Conservation (phyloP, 1,140 invertebrate species). For the Contarinia nasturtii region DNA sequence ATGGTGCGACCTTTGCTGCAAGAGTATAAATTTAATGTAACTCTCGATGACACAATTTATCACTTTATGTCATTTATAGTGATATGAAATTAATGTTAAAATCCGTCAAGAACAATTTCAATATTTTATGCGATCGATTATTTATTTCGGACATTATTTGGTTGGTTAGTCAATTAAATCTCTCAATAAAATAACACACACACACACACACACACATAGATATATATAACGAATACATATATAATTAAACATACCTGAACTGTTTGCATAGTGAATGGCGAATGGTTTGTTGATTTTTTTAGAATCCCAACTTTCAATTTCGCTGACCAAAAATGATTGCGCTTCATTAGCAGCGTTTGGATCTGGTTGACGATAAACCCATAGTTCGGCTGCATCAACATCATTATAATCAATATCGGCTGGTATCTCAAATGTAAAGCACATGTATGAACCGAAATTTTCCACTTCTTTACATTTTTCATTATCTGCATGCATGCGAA, state of each 20-base stretch:
- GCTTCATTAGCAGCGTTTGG: constrained; percentile 28
- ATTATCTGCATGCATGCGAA: not conserved
- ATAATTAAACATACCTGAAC: constrained; percentile 28
- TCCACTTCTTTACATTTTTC: constrained; percentile 4
- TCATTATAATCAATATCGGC: constrained; percentile 48
- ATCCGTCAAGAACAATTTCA: too few species aligned
- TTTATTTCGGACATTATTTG: too few species aligned
- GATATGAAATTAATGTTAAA: too few species aligned
- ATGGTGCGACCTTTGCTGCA: too few species aligned
- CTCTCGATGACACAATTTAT: too few species aligned
- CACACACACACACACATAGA: not conserved
- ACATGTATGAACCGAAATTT: constrained; percentile 30
- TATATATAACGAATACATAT: not conserved
- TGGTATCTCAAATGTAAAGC: constrained; percentile 44
- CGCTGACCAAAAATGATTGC: constrained; percentile 59
- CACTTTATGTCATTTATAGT: too few species aligned
- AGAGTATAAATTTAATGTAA: too few species aligned
- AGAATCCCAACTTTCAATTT: constrained; percentile 53
- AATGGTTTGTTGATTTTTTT: constrained; percentile 50
- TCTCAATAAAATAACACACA: too few species aligned
- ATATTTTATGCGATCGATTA: too few species aligned
- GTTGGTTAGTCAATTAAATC: too few species aligned
- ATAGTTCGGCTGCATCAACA: constrained; percentile 51
- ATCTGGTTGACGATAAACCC: constrained; percentile 55
- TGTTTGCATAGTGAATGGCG: constrained; percentile 48